Base-by-base conservation (phyloP, 2,797 vertebrate genomes). In the Halcyon smyrnensis region DNA sequence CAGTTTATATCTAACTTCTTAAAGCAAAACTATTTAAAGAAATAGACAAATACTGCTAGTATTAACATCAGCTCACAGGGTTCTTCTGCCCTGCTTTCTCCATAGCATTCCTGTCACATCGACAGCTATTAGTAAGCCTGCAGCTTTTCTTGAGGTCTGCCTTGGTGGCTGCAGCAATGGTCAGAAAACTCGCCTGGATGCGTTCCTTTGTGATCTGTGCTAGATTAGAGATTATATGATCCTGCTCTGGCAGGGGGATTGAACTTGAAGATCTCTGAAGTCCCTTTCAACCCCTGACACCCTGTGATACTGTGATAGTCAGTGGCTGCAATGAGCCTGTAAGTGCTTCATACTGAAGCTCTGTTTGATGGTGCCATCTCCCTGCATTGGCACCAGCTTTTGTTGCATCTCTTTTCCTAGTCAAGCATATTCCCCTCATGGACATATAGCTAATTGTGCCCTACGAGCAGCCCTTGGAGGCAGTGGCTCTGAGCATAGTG, bases 391-490 rank as follows among this genome's bases (percentile, higher is more conserved):
- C n/a, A 70, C 43, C 46, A 30, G 2, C 45, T 82, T 79, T 43
- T 50, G 15, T 57, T 76, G 39, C 39, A 15, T 32, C 34, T 30
- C 70, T 65, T 78, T 57, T 27, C 87, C 45, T 84, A 27, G 19
- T 34, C 15, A 13, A 56, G 73, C 46, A 86, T 74, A 69, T 79
- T 81, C 27, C 21, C 5, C 25, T 62, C 46, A 36, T 17, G 32
- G 41, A 28, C 4, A 0, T 57, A 2, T 0, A 32, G 73, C 15
- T 68, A 51, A 37, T 34, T 1, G 1, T 54, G 19, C 54, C 75
- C 51, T 48, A 27, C 1, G 12, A 53, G 54, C 62, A 75, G 76
- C 12, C 19, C 19, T 53, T 84, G 36, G 54, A 79, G 45, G 27
- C 20, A 50, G 28, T 30, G 25, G 6, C 48, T 74, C 45, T 39